phyloP scores from a whole-genome alignment of 2,797 vertebrate genomes.

The Pelobates cultripes region DNA sequence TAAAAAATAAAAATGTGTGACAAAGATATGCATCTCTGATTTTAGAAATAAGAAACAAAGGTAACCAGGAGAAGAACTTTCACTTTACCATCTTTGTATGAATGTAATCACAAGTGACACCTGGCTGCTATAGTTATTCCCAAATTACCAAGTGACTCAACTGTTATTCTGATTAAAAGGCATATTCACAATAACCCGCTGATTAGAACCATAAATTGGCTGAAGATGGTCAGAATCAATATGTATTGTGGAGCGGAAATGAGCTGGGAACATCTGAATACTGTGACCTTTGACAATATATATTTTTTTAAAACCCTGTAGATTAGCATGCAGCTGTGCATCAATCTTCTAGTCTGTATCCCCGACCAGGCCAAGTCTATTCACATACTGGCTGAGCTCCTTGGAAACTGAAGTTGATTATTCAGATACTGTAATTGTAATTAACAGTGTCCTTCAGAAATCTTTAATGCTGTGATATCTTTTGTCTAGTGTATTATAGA shows the following conservation, averaged over 20 bases:
- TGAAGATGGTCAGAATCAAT: conserved; percentile 49
- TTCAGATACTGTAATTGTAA: conserved; percentile 19
- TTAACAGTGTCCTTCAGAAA: conserved; percentile 27
- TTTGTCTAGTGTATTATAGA: not conserved
- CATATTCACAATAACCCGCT: conserved; percentile 31
- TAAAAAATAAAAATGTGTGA: too few species aligned
- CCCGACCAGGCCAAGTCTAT: conserved; percentile 23
- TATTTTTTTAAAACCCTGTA: conserved; percentile 9
- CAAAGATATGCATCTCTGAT: too few species aligned
- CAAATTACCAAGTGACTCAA: conserved; percentile 5
- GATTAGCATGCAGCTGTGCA: conserved; percentile 44
- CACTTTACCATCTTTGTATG: not conserved
- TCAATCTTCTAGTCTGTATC: conserved; percentile 23
- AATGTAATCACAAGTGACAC: not conserved
- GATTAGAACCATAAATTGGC: conserved; percentile 32
- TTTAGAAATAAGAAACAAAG: too few species aligned
- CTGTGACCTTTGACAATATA: conserved; percentile 44
- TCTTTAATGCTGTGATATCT: conserved; percentile 3
- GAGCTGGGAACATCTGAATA: conserved; percentile 43
- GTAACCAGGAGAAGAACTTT: too few species aligned
- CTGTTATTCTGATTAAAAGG: conserved; percentile 21
- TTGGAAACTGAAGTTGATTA: conserved; percentile 29
- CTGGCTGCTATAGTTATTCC: conserved; percentile 5
- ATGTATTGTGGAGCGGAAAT: conserved; percentile 38
- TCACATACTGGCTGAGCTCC: conserved; percentile 28